phyloP scores from a whole-genome alignment of 2,888 invertebrate species.

The Pyrochroa serraticornis region DNA sequence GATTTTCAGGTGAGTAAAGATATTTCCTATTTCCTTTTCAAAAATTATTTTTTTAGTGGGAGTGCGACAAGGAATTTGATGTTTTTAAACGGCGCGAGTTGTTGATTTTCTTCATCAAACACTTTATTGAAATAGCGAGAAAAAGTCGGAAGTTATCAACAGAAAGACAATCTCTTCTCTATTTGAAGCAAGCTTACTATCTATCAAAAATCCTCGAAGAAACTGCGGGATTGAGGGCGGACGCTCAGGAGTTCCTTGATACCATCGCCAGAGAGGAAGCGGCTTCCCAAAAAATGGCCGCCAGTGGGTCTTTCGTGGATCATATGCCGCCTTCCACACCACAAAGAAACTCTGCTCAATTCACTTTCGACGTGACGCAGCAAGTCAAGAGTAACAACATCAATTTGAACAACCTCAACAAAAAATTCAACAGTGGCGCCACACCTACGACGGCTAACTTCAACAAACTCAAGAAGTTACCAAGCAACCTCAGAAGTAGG shows the following conservation, averaged over 20 bases:
- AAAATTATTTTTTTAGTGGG: slow-evolving; percentile 50
- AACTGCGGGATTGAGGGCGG: slow-evolving; percentile 62
- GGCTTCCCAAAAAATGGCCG: slow-evolving; percentile 59
- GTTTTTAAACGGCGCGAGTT: slow-evolving; percentile 66
- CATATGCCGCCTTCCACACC: slow-evolving; percentile 36
- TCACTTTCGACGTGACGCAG: slow-evolving; percentile 27
- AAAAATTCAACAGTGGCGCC: slow-evolving; percentile 11
- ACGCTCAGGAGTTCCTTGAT: slow-evolving; percentile 63
- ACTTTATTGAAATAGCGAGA: slow-evolving; percentile 74
- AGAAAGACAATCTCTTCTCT: slow-evolving; percentile 67
- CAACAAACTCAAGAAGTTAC: slow-evolving; percentile 19
- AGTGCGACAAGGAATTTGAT: slow-evolving; percentile 58
- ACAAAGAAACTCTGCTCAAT: slow-evolving; percentile 32
- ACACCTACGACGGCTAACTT: slow-evolving; percentile 2
- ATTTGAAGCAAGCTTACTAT: slow-evolving; percentile 73
- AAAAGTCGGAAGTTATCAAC: slow-evolving; percentile 68
- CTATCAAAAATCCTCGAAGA: slow-evolving; percentile 68
- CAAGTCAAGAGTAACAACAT: slow-evolving; percentile 30
- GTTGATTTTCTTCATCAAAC: slow-evolving; percentile 73
- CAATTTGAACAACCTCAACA: slow-evolving; percentile 29
- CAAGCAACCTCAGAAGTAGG: slow-evolving; percentile 10
- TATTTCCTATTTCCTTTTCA: too few relatives aligned
- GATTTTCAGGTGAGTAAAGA: slow-evolving; percentile 62
- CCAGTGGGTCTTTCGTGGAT: slow-evolving; percentile 37
- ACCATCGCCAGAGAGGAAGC: slow-evolving; percentile 63